phyloP scores from a whole-genome alignment of 2,888 invertebrate species.

The Protonemura montana region DNA sequence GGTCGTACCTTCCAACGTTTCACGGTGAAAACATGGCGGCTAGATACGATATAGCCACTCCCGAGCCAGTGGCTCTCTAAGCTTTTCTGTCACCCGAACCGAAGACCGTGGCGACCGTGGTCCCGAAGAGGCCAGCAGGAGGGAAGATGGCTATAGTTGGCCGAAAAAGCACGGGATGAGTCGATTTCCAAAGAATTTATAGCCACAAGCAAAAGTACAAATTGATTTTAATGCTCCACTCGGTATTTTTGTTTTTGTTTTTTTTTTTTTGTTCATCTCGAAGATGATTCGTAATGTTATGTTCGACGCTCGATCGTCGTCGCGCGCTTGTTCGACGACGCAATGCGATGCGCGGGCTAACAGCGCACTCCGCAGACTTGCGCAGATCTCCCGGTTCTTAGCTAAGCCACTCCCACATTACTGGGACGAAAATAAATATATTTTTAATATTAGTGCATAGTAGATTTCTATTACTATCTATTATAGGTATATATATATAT shows the following conservation, averaged over 20 bases:
- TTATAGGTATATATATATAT: too few species aligned
- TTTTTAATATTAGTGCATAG: neutral
- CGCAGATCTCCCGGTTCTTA: conserved; percentile 7
- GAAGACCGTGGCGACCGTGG: neutral
- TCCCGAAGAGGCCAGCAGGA: neutral
- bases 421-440: neutral
- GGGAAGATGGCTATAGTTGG: neutral
- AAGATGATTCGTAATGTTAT: neutral
- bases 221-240: conserved; percentile 12
- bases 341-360: neutral
- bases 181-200: conserved; percentile 12
- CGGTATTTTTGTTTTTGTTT: neutral
- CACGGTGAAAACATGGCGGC: too few species aligned
- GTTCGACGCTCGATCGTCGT: neutral
- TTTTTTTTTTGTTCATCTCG: neutral
- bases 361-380: neutral
- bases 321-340: neutral
- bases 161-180: neutral
- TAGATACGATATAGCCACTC: too few species aligned
- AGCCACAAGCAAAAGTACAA: conserved; percentile 4
- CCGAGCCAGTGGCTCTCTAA: too few species aligned
- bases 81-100: neutral
- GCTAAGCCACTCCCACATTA: neutral
- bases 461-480: too few species aligned
- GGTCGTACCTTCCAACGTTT: too few species aligned